Conservation (phyloP, 2,797 vertebrate species). For the Myiothlypis chrysogaster region DNA sequence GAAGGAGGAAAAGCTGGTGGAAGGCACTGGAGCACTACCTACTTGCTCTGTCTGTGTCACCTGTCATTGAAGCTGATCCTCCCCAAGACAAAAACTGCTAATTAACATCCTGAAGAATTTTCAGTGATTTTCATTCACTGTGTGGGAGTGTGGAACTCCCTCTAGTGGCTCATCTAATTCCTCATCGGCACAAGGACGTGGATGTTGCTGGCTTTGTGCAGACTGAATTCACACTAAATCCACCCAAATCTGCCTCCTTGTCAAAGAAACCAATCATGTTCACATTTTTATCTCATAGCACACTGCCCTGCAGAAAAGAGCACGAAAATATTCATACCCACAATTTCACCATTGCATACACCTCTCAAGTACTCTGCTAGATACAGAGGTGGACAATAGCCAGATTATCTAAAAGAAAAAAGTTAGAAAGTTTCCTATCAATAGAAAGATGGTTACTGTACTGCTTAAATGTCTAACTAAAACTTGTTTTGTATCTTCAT, state of each 20-base stretch:
- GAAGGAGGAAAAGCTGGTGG: neutral
- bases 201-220: too few species aligned
- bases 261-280: neutral
- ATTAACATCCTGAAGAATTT: neutral
- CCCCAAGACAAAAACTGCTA: neutral
- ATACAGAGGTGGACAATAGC: neutral
- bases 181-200: neutral
- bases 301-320: neutral
- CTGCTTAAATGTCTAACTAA: neutral
- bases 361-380: neutral
- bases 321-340: neutral
- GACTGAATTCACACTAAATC: neutral
- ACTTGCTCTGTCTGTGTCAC: neutral
- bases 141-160: neutral
- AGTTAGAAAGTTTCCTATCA: neutral
- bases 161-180: slow-evolving; percentile 16
- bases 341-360: neutral
- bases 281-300: neutral
- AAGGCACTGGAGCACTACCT: neutral
- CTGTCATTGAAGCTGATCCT: neutral
- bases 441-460: neutral
- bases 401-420: neutral
- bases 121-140: neutral
- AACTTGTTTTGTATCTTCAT: neutral
- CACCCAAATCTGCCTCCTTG: neutral